Base-by-base conservation (phyloP, 2,797 vertebrate genomes). In the Gobionotothen gibberifrons region DNA sequence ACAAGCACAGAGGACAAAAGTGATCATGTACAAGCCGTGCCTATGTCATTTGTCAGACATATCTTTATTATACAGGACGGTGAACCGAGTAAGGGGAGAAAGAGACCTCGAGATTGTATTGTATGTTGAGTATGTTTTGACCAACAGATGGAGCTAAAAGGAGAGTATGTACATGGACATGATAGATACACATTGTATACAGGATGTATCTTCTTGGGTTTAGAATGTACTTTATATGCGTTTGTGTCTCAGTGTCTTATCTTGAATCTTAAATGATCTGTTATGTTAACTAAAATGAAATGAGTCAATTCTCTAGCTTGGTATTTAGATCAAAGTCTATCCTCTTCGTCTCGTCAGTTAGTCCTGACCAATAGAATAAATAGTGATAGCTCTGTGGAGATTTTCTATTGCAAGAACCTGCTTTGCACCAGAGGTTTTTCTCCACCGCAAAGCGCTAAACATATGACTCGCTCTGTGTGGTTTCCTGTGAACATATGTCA, bases 401-500 rank as follows among this genome's bases (percentile, higher is more conserved):
- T 57, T 55, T 8, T 56, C 29, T n/a, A 0, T 5, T 59, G 72
- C 47, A 82, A 42, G 47, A 10, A 29, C 39, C 7, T 42, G 17
- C 43, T 81, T 43, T 64, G 66, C 76, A 81, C 5, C 12, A 9
- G 56, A 67, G 5, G 10, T 48, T 58, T 74, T 48, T 55, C 72
- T 63, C 13, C 13, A 79, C 82, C 76, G 2, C 84, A 84, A 61
- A 52, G 36, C 14, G 1, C 21, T 19, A 12, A 29, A 51, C 14
- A 0, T 16, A n/a, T 79, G 69, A 77, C 67, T 76, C 58, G 58
- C 1, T 61, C 9, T 64, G 32, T 84, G 84, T 42, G 49, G 79
- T 76, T 91, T 92, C 91, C 90, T 91, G 89, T 89, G 1, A 46
- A 80, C 59, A 76, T 61, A 83, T 69, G 59, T 70, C 79, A 63